Conservation (phyloP, 2,113 vertebrate genomes). For the Pelodiscus sinensis region DNA sequence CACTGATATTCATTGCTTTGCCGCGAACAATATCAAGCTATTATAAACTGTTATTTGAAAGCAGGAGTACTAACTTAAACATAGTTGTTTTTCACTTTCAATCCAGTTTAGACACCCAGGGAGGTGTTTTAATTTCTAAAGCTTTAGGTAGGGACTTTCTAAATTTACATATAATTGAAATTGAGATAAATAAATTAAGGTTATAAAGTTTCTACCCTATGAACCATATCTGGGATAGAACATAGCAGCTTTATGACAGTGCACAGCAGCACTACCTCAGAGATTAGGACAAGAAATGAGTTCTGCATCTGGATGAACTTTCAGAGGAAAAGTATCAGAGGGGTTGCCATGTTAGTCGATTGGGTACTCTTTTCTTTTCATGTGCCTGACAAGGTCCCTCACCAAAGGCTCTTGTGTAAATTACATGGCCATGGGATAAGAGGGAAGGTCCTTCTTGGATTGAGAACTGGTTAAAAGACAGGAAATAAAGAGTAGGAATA, state of each 20-base stretch:
- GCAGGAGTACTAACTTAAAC: neutral
- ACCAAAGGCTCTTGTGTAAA: too few species aligned
- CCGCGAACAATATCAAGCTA: neutral
- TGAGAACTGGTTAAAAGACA: too few species aligned
- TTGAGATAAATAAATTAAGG: neutral
- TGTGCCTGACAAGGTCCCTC: too few species aligned
- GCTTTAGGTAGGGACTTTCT: accelerated
- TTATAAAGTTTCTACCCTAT: neutral
- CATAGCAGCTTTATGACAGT: neutral
- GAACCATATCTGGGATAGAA: accelerated
- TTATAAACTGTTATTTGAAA: neutral
- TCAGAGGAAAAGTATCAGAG: neutral
- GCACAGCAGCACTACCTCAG: neutral
- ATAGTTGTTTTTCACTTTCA: too few species aligned
- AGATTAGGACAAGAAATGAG: neutral
- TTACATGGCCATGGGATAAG: too few species aligned
- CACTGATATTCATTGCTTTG: neutral
- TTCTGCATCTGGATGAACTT: neutral
- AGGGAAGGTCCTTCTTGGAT: too few species aligned
- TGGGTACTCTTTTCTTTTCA: too few species aligned
- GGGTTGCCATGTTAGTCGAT: too few species aligned
- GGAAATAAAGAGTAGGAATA: too few species aligned
- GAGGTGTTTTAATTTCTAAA: too few species aligned
- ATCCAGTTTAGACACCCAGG: too few species aligned
- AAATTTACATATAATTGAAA: neutral